Percentiles rank a stretch among this genome's conserved stretches.
Conservation (phyloP, 2,113 vertebrate genomes). For the Noturus placidus region DNA sequence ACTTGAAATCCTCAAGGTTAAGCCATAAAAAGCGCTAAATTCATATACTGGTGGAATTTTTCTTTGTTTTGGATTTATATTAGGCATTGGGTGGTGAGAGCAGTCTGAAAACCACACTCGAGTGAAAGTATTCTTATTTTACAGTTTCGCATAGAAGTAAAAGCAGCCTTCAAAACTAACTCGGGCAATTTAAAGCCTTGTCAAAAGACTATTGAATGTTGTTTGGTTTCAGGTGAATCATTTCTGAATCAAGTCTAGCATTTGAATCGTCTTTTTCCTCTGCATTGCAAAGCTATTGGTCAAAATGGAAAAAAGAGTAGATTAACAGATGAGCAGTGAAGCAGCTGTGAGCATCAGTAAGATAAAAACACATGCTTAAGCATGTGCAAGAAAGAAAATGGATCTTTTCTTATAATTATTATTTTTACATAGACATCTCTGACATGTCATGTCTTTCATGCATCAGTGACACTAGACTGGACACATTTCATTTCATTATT, state of each 20-base stretch:
- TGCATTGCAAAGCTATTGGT: not conserved
- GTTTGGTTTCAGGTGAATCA: not conserved
- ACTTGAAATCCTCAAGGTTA: not conserved
- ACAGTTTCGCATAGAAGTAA: constrained; percentile 12
- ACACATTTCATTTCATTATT: not conserved
- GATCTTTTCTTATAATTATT: not conserved
- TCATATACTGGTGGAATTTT: not conserved
- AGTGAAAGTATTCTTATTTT: constrained; percentile 13
- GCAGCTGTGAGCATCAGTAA: not conserved
- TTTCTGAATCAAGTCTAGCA: too few species aligned
- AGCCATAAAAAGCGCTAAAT: not conserved
- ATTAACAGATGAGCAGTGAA: not conserved
- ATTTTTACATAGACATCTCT: not conserved
- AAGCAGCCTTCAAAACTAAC: not conserved
- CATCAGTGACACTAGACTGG: not conserved
- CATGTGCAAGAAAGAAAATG: not conserved
- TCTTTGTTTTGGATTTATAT: constrained; percentile 5
- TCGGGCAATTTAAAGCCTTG: not conserved
- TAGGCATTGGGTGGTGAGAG: not conserved
- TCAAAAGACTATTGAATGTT: not conserved
- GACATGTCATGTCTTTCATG: not conserved
- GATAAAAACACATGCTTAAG: not conserved
- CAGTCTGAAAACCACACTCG: not conserved
- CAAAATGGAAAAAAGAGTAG: not conserved
- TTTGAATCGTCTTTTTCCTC: not conserved